These are phyloP conservation scores for Uloborus diversus DNA, from an alignment of 1,140 invertebrate genomes.

Conservation along the genomic window DNA sequence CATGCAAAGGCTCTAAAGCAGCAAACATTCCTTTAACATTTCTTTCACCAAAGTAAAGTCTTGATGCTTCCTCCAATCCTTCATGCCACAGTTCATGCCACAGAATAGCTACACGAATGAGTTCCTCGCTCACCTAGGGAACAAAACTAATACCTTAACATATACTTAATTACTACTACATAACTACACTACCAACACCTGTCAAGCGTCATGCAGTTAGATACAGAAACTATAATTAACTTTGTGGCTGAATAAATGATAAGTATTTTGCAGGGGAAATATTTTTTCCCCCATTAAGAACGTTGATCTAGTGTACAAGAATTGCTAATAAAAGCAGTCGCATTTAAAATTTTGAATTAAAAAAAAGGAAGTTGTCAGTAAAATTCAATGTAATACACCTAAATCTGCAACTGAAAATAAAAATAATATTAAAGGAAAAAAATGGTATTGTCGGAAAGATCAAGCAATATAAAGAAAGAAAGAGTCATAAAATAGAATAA, in stretches of 20 bases:
- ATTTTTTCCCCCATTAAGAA: not conserved
- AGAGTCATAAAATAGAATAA: no score
- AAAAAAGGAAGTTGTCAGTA: no score
- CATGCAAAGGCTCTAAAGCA: conserved; percentile 92
- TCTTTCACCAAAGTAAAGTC: conserved; percentile 94
- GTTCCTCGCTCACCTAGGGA: conserved; percentile 86
- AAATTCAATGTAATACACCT: no score
- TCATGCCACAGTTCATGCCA: conserved; percentile 99
- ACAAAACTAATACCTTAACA: not conserved
- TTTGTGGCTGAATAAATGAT: no score
- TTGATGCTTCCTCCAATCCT: conserved; percentile 95
- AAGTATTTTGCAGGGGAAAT: not conserved
- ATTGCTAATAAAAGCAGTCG: not conserved
- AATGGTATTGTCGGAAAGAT: no score
- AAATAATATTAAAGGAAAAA: no score
- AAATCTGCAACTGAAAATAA: no score
- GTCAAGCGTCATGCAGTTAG: no score
- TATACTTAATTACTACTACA: not conserved
- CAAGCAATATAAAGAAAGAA: no score
- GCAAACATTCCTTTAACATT: conserved; percentile 96
- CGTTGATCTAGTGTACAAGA: not conserved
- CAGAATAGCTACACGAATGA: conserved; percentile 97
- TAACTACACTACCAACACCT: no score
- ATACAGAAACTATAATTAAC: no score
- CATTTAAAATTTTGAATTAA: not conserved